Evolutionary conservation across 2,797 vertebrate genomes (phyloP), one percentile per base, ranked within the genome.

Genomic region (Tragopan temminckii): DNA sequence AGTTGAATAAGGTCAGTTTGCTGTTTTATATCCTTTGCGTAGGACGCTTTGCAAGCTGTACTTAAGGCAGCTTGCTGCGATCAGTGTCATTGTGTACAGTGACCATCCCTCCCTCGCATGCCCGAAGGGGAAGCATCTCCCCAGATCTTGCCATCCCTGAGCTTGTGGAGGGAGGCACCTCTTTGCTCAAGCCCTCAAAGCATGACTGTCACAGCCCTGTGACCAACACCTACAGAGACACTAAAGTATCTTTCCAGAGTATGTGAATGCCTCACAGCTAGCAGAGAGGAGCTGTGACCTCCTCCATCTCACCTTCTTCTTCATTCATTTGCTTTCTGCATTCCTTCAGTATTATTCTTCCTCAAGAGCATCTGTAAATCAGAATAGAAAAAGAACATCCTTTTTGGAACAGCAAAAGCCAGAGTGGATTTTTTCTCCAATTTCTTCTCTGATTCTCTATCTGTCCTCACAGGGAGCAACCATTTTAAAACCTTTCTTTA

Each of bases 81-180:
- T 77, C 46, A 45, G 17, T 66, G 69, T 21, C 8, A 2, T 23
- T 7, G 0, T 7, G 6, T 11, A 42, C 13, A 63, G 17, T 15
- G 18, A 71, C 18, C 1, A 1, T 46, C 43, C n/a, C 48, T 86
- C 69, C 36, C 9, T 84, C 31, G 14, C 16, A 15, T 43, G n/a
- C 6, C n/a, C 2, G 0, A 0, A 31, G 12, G 11, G 6, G 4
- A 24, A 72, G 13, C 31, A 24, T 50, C 3, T 7, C 50, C n/a
- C 7, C 0, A 6, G 40, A 38, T 62, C 16, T 17, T 45, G 23
- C 43, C 9, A 45, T 5, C 10, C 18, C 19, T 46, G 33, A 0
- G 1, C 13, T 77, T 52, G 24, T 42, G 38, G 19, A 85, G 11
- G 17, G 25, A 76, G 36, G 43, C n/a, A 40, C 57, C 21, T 82